Evolutionary conservation across 2,113 vertebrate genomes (phyloP).

Genomic region (Urocolius indicus): DNA sequence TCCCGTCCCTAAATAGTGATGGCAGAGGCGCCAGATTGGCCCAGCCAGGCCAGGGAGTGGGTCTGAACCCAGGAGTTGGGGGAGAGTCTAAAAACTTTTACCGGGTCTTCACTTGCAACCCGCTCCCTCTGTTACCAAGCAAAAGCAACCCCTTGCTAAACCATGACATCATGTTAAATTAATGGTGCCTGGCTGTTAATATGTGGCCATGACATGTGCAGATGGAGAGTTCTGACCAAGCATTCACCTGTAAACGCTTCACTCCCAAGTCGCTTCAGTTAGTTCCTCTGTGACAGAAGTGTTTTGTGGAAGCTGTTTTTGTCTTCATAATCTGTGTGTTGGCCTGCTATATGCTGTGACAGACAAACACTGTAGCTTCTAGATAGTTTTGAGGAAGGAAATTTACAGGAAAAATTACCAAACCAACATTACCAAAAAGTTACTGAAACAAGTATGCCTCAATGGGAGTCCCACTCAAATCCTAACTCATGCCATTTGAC

Average conservation of each 20-base stretch:
- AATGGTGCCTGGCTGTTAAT: background rate
- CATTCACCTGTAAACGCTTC: background rate
- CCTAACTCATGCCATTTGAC: background rate
- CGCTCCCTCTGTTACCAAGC: too few relatives aligned
- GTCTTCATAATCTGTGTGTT: background rate
- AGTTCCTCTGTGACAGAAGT: background rate
- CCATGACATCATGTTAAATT: rapidly evolving
- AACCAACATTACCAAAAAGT: background rate
- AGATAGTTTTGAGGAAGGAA: background rate
- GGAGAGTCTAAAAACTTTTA: too few relatives aligned
- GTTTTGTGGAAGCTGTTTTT: background rate
- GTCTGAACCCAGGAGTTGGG: too few relatives aligned
- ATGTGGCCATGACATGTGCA: background rate
- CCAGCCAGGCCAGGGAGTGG: too few relatives aligned
- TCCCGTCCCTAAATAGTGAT: too few relatives aligned
- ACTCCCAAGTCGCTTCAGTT: background rate
- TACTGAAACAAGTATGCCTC: background rate
- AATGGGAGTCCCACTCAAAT: background rate
- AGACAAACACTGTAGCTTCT: background rate
- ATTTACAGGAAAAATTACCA: background rate
- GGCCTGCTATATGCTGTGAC: background rate
- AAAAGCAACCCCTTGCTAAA: too few relatives aligned
- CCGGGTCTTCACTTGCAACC: too few relatives aligned
- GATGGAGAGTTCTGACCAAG: background rate
- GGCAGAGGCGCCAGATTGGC: too few relatives aligned